Percentiles rank a stretch among this genome's conserved stretches.
Conservation (phyloP, 2,113 vertebrate genomes). For the Garra rufa region DNA sequence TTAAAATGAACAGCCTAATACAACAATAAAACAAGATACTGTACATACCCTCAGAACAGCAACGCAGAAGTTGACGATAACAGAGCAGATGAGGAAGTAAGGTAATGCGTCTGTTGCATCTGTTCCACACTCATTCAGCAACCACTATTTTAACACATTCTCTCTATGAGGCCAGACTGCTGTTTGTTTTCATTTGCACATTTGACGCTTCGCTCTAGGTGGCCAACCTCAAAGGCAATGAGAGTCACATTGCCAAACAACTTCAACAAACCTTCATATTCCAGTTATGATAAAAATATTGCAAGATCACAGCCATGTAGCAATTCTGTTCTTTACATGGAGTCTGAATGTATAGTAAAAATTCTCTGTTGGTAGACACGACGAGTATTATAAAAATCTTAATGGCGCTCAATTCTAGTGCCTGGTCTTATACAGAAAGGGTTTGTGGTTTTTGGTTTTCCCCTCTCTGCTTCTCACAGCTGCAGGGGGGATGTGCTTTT, state of each 20-base stretch:
- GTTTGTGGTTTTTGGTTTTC: constrained; percentile 19
- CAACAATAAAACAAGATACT: not conserved
- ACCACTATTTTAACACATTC: not conserved
- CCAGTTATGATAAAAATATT: not conserved
- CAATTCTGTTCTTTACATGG: not conserved
- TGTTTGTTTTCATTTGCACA: not conserved
- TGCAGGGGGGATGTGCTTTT: not conserved
- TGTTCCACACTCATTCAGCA: not conserved
- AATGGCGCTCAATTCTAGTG: not conserved
- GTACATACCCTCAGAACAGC: constrained; percentile 23
- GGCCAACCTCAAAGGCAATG: not conserved
- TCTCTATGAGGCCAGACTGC: not conserved
- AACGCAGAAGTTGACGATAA: constrained; percentile 17
- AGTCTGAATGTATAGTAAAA: not conserved
- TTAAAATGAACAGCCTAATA: not conserved
- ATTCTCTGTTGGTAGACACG: not conserved
- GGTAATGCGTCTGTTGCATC: constrained; percentile 6
- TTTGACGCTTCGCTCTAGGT: not conserved
- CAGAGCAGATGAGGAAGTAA: constrained; percentile 46
- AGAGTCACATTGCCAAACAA: not conserved
- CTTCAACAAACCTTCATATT: not conserved
- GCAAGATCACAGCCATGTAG: not conserved
- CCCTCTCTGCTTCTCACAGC: not conserved
- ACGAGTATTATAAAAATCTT: not conserved
- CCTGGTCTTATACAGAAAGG: not conserved